phyloP scores from a whole-genome alignment of 2,797 vertebrate genomes.

The Amblyopsis hoosieri region DNA sequence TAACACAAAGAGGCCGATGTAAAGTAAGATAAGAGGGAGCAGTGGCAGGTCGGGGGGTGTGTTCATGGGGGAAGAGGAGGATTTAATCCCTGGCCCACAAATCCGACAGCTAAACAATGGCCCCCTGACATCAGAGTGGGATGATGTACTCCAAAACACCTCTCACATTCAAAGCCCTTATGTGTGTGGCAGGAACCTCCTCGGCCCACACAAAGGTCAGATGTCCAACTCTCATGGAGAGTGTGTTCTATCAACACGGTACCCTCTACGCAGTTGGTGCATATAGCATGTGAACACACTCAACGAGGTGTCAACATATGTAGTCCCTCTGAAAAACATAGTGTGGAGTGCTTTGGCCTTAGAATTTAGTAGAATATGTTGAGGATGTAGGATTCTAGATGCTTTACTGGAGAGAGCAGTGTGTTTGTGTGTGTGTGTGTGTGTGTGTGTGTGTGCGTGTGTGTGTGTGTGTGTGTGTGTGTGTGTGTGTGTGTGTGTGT shows the following conservation, averaged over 20 bases:
- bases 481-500: neutral
- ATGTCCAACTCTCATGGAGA: constrained; percentile 9
- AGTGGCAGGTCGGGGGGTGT: constrained; percentile 32
- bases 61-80: constrained; percentile 40
- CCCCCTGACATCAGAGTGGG: constrained; percentile 63
- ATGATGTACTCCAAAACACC: constrained; percentile 60
- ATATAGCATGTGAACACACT: too few species aligned
- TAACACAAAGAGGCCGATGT: constrained; percentile 75
- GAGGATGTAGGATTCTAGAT: too few species aligned
- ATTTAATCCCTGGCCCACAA: constrained; percentile 76
- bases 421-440: neutral
- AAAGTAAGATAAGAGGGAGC: constrained; percentile 74
- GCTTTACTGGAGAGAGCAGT: too few species aligned
- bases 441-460: constrained; percentile 3
- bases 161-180: constrained; percentile 38
- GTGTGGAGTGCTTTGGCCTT: too few species aligned
- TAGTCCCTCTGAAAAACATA: too few species aligned
- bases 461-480: constrained; percentile 5
- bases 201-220: constrained; percentile 48
- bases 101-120: constrained; percentile 76
- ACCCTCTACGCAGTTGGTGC: too few species aligned
- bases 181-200: constrained; percentile 38
- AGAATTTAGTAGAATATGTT: too few species aligned
- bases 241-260: neutral
- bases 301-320: too few species aligned